phyloP scores from a whole-genome alignment of 2,797 vertebrate species.

The Gymnothorax reevesii region DNA sequence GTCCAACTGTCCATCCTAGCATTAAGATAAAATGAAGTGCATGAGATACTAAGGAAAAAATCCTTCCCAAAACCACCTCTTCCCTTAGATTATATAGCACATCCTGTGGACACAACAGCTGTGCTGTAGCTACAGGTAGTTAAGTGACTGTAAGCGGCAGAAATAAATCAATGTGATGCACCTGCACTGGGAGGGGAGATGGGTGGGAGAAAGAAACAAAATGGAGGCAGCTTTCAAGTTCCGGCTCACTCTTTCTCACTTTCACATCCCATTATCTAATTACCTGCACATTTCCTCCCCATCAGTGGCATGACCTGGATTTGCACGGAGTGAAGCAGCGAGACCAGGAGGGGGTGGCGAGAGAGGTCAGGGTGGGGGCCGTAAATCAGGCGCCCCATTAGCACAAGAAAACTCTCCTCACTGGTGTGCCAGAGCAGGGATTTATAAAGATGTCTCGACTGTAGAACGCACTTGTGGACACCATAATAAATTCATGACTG shows the following conservation, averaged over 20 bases:
- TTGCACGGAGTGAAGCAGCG: conserved; percentile 70
- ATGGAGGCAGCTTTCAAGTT: conserved; percentile 81
- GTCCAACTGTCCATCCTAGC: neutral
- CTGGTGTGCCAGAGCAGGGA: conserved; percentile 80
- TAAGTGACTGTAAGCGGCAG: conserved; percentile 74
- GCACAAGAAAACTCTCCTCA: conserved; percentile 78
- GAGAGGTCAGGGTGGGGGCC: conserved; percentile 62
- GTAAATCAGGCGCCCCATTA: conserved; percentile 87
- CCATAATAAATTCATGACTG: conserved; percentile 93
- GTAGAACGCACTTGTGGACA: conserved; percentile 90
- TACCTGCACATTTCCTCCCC: conserved; percentile 90
- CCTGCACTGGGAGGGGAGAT: conserved; percentile 60
- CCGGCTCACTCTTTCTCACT: conserved; percentile 73
- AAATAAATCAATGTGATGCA: conserved; percentile 80
- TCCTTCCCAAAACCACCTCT: neutral
- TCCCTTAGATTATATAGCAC: neutral
- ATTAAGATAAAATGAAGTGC: neutral
- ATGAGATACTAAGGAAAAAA: neutral
- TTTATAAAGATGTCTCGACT: conserved; percentile 93
- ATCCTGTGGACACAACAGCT: neutral
- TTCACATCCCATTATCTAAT: conserved; percentile 88
- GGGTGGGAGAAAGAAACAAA: conserved; percentile 69
- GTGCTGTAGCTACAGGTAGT: conserved; percentile 73
- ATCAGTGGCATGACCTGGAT: conserved; percentile 88
- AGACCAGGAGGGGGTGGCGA: conserved; percentile 64